phyloP scores from a whole-genome alignment of 2,113 vertebrate genomes.

The Archilochus colubris region DNA sequence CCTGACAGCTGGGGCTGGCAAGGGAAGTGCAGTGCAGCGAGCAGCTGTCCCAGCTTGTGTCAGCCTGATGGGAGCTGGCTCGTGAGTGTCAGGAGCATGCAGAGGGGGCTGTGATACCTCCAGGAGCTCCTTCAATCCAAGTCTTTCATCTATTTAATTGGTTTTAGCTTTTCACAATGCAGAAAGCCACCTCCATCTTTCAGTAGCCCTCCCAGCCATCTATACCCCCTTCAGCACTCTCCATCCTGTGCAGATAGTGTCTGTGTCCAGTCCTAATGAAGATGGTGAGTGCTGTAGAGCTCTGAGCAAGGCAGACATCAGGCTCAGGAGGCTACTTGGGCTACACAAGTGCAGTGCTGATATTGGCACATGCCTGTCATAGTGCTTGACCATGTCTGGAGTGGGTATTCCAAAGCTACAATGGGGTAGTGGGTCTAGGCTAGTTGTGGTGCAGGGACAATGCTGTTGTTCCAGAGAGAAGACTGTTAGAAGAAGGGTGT shows the following conservation, averaged over 20 bases:
- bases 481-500: neutral
- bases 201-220: neutral
- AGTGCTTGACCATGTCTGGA: fast-evolving
- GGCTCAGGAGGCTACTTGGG: neutral
- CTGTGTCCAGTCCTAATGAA: fast-evolving
- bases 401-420: neutral
- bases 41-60: neutral
- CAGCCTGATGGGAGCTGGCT: neutral
- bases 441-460: neutral
- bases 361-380: fast-evolving
- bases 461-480: neutral
- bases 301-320: neutral
- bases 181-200: neutral
- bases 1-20: neutral
- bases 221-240: neutral
- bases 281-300: neutral
- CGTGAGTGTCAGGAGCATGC: fast-evolving
- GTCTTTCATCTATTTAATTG: neutral
- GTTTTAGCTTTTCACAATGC: neutral
- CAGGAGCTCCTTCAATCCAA: neutral
- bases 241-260: neutral
- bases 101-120: neutral
- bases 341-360: neutral
- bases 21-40: fast-evolving
- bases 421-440: neutral